These are phyloP conservation scores for Tachystola acroxantha DNA, from an alignment of 2,888 invertebrate species.

Conservation along the genomic window DNA sequence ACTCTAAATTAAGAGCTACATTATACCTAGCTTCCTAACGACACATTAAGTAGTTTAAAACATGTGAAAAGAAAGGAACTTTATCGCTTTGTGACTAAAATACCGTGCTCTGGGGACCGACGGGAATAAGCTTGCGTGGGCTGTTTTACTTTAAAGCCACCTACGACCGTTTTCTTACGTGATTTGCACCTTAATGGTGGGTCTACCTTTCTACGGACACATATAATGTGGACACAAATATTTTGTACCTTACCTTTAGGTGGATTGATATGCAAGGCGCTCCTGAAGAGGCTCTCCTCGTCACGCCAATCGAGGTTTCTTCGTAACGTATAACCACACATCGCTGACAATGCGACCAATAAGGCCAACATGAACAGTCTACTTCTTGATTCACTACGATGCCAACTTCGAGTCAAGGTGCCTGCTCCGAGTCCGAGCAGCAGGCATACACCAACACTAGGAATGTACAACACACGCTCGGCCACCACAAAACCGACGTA, in stretches of 20 bases:
- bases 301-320: conserved; percentile 95
- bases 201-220: too few relatives aligned
- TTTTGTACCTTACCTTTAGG: conserved; percentile 90
- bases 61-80: conserved; percentile 1
- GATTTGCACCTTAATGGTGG: not conserved
- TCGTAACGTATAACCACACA: conserved; percentile 86
- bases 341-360: conserved; percentile 80
- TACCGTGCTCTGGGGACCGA: not conserved
- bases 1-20: not conserved
- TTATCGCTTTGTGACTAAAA: conserved; percentile 6
- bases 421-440: conserved; percentile 87
- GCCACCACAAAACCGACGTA: conserved; percentile 99
- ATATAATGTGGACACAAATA: not conserved
- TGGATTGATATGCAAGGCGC: conserved; percentile 95
- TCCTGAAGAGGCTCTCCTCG: conserved; percentile 94
- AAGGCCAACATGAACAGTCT: conserved; percentile 63
- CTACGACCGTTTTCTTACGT: not conserved
- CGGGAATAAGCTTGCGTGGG: not conserved
- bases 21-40: not conserved
- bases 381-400: conserved; percentile 57
- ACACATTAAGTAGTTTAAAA: conserved; percentile 2
- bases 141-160: not conserved
- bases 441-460: conserved; percentile 96
- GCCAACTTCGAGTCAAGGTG: conserved; percentile 62
- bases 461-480: conserved; percentile 96